phyloP scores from a whole-genome alignment of 1,140 invertebrate species.

The Ooceraea biroi region DNA sequence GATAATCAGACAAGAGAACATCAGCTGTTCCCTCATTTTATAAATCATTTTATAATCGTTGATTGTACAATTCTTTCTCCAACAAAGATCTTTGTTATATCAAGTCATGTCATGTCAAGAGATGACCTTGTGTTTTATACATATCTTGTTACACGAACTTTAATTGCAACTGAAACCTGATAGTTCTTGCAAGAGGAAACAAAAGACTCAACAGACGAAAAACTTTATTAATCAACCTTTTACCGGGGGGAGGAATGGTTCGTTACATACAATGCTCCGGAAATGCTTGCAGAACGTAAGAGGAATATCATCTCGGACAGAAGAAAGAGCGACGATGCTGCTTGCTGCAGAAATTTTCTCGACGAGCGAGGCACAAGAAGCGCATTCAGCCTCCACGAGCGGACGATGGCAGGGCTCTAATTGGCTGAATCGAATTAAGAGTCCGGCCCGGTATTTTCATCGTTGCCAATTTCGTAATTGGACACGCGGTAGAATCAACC shows the following conservation, averaged over 20 bases:
- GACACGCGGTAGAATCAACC: conserved; percentile 79
- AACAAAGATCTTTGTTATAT: background rate
- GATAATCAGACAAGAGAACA: no score
- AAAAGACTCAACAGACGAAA: background rate
- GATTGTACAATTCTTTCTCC: background rate
- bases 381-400: conserved; percentile 25
- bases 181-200: background rate
- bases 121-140: background rate
- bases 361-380: conserved; percentile 11
- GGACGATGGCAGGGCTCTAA: conserved; percentile 67
- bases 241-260: background rate
- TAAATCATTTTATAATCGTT: conserved; percentile 39
- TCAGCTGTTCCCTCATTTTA: background rate
- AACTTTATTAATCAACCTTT: conserved; percentile 35
- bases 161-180: background rate
- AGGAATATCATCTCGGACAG: background rate
- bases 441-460: conserved; percentile 78
- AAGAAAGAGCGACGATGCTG: conserved; percentile 8
- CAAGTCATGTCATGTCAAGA: background rate
- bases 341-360: conserved; percentile 37
- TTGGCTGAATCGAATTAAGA: conserved; percentile 85
- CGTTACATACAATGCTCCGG: background rate
- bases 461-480: conserved; percentile 81
- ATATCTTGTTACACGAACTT: conserved; percentile 14
- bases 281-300: background rate